Evolutionary conservation across 1,140 invertebrate species (phyloP), one percentile per base, ranked within the genome.

Genomic region (Contarinia nasturtii): DNA sequence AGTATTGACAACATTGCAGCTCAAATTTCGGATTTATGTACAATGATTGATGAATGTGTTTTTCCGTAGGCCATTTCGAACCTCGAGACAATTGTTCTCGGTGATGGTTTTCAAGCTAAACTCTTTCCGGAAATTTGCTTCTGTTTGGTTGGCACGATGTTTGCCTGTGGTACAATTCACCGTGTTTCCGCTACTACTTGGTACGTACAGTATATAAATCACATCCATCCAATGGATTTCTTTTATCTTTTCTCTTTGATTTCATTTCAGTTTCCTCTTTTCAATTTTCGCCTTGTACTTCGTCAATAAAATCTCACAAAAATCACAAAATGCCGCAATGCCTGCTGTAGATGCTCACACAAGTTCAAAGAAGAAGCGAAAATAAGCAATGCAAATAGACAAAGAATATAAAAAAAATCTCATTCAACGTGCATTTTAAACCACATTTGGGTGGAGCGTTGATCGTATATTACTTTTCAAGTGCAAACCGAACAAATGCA

Each of bases 121-220:
- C 54, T 61, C 21, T 54, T 64, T 12, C 61, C 61, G 0, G 61
- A 64, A 43, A 61, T 64, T n/a, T 7, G 59, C 7, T 52, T 61
- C n/a, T 63, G 61, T 18, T 33, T 64, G 14, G 49, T 55, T 1
- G 44, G 57, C 7, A 59, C 61, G 2, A 52, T 54, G 4, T 46
- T 53, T 17, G 59, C 58, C 5, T 55, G 59, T 7, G 58, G 57
- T 20, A 53, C 57, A 14, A 56, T 64, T n/a, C 61, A 64, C 51
- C 58, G 61, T 5, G 61, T 64, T 14, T 59, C 58, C 50, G 61
- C 57, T 11, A 62, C 61, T n/a, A 62, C 61, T 14, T 60, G 59
- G 58, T 58, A 53, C 8, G 10, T n/a, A n/a, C n/a, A n/a, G n/a
- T n/a, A n/a, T n/a, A n/a, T n/a, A n/a, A n/a, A n/a, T 44, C 8